Percentiles rank a stretch among this genome's conserved stretches.
These are phyloP conservation scores for Invenusta paracnida DNA, from an alignment of 2,888 invertebrate genomes.

Conservation along the genomic window DNA sequence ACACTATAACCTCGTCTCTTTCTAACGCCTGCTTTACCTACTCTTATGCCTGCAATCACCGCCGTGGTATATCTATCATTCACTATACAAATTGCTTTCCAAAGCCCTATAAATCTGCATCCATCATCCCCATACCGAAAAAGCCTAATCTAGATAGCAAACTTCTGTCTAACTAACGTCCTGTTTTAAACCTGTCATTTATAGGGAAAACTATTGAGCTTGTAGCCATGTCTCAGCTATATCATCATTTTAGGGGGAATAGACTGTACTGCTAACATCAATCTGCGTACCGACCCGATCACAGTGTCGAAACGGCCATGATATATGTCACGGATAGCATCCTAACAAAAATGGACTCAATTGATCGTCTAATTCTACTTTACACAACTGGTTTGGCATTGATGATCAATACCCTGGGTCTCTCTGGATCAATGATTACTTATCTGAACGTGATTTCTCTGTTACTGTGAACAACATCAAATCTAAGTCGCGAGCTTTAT, in stretches of 20 bases:
- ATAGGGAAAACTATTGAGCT: not conserved
- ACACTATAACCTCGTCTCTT: not conserved
- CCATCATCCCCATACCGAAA: not conserved
- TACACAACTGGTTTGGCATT: not conserved
- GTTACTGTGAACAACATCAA: not conserved
- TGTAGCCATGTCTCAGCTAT: not conserved
- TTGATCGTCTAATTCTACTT: not conserved
- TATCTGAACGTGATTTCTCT: slow-evolving; percentile 8
- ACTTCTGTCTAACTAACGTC: not conserved
- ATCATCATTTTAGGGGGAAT: not conserved
- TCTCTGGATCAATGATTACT: not conserved
- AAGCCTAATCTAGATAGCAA: slow-evolving; percentile 2
- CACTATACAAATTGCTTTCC: slow-evolving; percentile 19
- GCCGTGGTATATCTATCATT: not conserved
- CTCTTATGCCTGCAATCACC: slow-evolving; percentile 4
- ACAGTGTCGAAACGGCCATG: slow-evolving; percentile 12
- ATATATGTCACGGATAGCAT: not conserved
- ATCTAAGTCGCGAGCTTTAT: not conserved
- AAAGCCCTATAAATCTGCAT: slow-evolving; percentile 16
- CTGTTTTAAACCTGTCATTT: slow-evolving; percentile 26
- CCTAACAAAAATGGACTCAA: slow-evolving; percentile 18
- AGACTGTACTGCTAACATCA: not conserved
- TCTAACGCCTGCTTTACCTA: not conserved
- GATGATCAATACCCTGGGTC: not conserved
- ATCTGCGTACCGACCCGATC: not conserved